Conservation (phyloP, 2,797 vertebrate species). For the Distichodus sexfasciatus region DNA sequence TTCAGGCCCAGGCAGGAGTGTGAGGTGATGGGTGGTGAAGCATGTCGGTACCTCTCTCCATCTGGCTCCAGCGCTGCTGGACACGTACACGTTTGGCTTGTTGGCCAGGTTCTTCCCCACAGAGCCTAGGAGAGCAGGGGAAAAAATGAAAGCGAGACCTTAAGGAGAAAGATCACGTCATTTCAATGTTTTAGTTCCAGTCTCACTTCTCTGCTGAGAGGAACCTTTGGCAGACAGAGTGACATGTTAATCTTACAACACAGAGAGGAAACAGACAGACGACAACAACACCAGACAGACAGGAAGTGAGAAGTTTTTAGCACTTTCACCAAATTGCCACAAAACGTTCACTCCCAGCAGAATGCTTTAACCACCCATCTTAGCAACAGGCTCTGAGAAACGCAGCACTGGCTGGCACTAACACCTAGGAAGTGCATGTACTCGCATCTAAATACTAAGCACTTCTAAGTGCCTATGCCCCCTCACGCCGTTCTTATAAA, state of each 20-base stretch:
- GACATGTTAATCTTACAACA: not conserved
- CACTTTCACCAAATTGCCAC: not conserved
- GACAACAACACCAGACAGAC: not conserved
- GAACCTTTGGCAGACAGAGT: not conserved
- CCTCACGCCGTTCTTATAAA: too few species aligned
- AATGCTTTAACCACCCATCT: too few species aligned
- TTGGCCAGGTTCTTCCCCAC: constrained; percentile 88
- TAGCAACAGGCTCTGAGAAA: too few species aligned
- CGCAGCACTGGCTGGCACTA: too few species aligned
- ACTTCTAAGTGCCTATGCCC: too few species aligned
- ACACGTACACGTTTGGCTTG: constrained; percentile 95
- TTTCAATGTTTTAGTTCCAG: not conserved
- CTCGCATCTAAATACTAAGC: too few species aligned
- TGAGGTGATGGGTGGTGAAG: not conserved
- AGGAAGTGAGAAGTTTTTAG: not conserved
- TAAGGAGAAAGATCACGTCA: not conserved
- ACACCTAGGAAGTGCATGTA: too few species aligned
- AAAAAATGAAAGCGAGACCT: not conserved
- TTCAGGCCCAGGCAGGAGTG: not conserved
- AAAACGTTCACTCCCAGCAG: not conserved
- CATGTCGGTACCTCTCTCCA: constrained; percentile 89
- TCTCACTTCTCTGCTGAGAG: not conserved
- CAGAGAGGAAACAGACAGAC: constrained; percentile 1
- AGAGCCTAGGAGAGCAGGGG: constrained; percentile 74
- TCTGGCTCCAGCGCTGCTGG: constrained; percentile 89